A percentile compares a stretch with the other conserved stretches of the same genome.
phyloP scores from a whole-genome alignment of 2,797 vertebrate genomes.

The Delichon dasypus region DNA sequence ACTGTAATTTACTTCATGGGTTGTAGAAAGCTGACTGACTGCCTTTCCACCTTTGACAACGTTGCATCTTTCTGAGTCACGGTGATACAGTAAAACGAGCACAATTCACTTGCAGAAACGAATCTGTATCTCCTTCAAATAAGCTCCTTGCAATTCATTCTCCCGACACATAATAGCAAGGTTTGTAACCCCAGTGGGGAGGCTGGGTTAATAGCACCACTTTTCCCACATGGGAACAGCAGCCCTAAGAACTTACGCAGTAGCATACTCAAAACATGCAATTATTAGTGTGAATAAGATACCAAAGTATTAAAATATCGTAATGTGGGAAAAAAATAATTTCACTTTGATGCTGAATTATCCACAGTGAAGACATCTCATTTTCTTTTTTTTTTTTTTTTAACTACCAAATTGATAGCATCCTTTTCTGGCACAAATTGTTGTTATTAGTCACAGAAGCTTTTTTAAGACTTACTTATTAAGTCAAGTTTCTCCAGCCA shows the following conservation, averaged over 20 bases:
- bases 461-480: constrained; percentile 15
- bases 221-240: neutral
- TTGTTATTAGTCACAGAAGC: constrained; percentile 6
- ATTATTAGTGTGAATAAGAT: neutral
- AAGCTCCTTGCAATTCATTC: neutral
- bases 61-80: neutral
- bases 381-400: neutral
- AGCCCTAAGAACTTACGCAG: neutral
- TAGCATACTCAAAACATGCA: neutral
- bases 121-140: neutral
- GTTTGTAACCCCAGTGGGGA: neutral
- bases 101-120: neutral
- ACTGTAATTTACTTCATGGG: neutral
- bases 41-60: neutral
- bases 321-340: neutral
- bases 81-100: neutral
- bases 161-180: neutral
- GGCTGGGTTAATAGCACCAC: neutral
- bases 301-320: neutral
- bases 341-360: neutral
- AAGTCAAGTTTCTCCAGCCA: constrained; percentile 16
- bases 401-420: neutral
- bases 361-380: neutral
- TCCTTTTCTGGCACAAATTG: neutral
- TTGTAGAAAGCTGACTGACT: neutral